phyloP scores from a whole-genome alignment of 2,113 vertebrate genomes.

The Actenoides lindsayi region DNA sequence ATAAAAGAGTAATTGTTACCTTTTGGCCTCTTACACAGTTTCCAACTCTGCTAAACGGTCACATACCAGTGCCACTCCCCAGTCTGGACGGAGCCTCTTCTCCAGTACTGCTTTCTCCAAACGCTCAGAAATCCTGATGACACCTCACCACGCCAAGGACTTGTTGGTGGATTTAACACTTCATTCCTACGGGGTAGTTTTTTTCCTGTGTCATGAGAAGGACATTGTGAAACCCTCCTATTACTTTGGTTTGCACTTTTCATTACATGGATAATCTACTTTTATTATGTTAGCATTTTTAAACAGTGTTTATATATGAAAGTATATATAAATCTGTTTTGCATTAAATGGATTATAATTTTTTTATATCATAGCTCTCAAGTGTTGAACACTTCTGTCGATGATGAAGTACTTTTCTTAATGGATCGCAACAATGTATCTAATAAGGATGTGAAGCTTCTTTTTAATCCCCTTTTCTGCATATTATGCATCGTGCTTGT shows the following conservation, averaged over 20 bases:
- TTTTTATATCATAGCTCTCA: constrained; percentile 76
- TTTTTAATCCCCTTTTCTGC: constrained; percentile 71
- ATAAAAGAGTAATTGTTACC: constrained; percentile 7
- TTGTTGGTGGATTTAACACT: constrained; percentile 67
- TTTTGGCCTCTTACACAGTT: constrained; percentile 84
- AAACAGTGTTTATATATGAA: constrained; percentile 77
- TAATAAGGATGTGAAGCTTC: constrained; percentile 83
- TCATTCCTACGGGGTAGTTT: constrained; percentile 70
- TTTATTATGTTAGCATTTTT: constrained; percentile 78
- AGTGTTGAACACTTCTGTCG: constrained; percentile 83
- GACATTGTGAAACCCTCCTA: constrained; percentile 75
- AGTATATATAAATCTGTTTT: constrained; percentile 81
- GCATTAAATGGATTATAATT: constrained; percentile 81
- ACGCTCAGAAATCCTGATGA: constrained; percentile 91
- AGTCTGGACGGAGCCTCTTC: constrained; percentile 90
- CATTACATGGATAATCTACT: constrained; percentile 79
- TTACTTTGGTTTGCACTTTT: constrained; percentile 83
- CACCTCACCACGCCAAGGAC: constrained; percentile 58
- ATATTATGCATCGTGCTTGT: constrained; percentile 87
- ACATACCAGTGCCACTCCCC: constrained; percentile 90
- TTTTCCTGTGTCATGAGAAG: constrained; percentile 79
- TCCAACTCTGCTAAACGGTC: constrained; percentile 92
- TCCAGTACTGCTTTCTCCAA: constrained; percentile 88
- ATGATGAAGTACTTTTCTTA: constrained; percentile 77
- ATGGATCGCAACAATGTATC: constrained; percentile 73